Evolutionary conservation across 2,113 vertebrate genomes (phyloP).

Genomic region (Gila orcuttii): DNA sequence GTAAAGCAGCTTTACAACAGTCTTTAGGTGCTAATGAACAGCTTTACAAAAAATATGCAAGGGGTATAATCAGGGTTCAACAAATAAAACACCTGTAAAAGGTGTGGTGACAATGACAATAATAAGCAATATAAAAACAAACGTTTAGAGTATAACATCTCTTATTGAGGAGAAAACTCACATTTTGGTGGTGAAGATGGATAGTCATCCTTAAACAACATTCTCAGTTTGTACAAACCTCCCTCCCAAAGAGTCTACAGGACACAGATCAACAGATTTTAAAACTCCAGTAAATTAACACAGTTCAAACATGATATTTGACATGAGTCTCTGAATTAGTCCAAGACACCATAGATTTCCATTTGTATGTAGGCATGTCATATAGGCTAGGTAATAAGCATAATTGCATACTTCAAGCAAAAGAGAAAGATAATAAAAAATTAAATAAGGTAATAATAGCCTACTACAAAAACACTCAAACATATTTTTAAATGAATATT

Average conservation of each 20-base stretch:
- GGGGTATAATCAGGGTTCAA: background rate
- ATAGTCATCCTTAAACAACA: constrained; percentile 98
- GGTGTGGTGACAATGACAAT: background rate
- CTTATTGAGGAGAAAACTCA: constrained; percentile 71
- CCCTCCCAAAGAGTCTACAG: constrained; percentile 95
- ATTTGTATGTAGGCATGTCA: background rate
- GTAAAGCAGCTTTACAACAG: background rate
- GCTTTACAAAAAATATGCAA: background rate
- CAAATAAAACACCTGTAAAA: background rate
- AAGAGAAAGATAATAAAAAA: background rate
- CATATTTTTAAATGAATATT: no score
- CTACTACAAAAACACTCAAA: no score
- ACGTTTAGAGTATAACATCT: background rate
- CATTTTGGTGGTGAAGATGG: constrained; percentile 98
- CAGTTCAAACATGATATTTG: background rate
- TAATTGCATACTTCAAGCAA: background rate
- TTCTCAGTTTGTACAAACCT: constrained; percentile 93
- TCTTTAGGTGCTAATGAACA: background rate
- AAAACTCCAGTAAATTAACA: background rate
- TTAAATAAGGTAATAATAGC: background rate
- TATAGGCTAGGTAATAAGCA: background rate
- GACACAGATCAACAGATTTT: background rate
- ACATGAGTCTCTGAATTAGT: background rate
- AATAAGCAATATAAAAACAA: background rate
- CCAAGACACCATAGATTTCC: background rate